phyloP scores from a whole-genome alignment of 1,140 invertebrate species.

The Bombus polaris region DNA sequence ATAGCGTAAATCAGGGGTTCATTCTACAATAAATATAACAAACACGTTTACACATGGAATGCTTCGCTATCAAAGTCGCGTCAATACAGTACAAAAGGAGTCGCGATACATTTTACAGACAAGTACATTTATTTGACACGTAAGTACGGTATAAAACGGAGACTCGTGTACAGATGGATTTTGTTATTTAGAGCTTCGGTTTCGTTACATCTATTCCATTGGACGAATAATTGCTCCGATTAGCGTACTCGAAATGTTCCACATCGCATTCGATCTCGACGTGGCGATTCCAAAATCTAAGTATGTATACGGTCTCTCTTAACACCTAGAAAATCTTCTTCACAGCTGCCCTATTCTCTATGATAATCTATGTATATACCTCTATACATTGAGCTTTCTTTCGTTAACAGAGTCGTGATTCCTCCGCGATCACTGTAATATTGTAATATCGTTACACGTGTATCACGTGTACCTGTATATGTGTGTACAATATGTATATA shows the following conservation, averaged over 20 bases:
- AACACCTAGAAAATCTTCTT: conserved; percentile 2
- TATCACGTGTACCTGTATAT: not conserved
- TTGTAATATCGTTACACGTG: conserved; percentile 13
- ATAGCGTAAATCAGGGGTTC: not conserved
- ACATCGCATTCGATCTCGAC: not conserved
- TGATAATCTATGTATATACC: conserved; percentile 41
- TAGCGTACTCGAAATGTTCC: conserved; percentile 17
- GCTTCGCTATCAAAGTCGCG: conserved; percentile 17
- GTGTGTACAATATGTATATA: conserved; percentile 35
- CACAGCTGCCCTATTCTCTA: conserved; percentile 14
- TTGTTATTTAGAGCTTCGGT: conserved; percentile 2
- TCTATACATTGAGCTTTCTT: conserved; percentile 61
- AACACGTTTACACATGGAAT: conserved; percentile 28
- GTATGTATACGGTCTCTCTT: not conserved
- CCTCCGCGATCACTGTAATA: conserved; percentile 20
- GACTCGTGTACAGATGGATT: conserved; percentile 5
- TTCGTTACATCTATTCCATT: conserved; percentile 16
- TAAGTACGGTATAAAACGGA: conserved; percentile 33
- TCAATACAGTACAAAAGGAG: conserved; percentile 35
- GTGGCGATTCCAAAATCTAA: not conserved
- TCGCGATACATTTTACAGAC: conserved; percentile 33
- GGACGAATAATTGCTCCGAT: conserved; percentile 44
- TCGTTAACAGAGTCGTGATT: conserved; percentile 19
- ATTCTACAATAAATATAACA: conserved; percentile 9
- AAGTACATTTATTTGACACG: conserved; percentile 15